phyloP scores from a whole-genome alignment of 2,113 vertebrate species.

The Tupaia chinensis region DNA sequence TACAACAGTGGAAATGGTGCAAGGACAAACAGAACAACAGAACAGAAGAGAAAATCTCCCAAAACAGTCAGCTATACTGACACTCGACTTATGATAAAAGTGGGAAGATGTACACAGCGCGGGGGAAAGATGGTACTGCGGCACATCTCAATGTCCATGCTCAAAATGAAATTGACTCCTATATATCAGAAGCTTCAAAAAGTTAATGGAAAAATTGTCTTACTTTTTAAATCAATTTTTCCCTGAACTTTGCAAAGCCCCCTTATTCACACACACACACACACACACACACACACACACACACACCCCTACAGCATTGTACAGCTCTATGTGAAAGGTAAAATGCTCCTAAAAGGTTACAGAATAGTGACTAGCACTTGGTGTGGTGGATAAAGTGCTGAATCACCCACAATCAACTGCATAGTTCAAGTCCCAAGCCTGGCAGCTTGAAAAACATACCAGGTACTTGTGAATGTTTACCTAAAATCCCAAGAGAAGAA shows the following conservation, averaged over 20 bases:
- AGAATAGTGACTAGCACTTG: background rate
- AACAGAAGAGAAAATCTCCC: background rate
- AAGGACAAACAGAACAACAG: background rate
- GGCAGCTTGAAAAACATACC: too few species aligned
- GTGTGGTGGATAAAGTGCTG: too few species aligned
- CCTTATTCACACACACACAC: too few species aligned
- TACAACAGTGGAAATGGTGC: background rate
- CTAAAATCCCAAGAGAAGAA: too few species aligned
- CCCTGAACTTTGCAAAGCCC: too few species aligned
- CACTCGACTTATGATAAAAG: background rate
- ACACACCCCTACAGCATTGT: background rate
- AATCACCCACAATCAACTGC: too few species aligned
- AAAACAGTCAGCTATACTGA: background rate
- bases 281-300: too few species aligned
- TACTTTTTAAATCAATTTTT: too few species aligned
- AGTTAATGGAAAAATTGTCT: too few species aligned
- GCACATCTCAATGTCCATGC: background rate
- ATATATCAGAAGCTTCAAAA: too few species aligned
- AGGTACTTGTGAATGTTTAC: too few species aligned
- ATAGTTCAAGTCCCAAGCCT: too few species aligned
- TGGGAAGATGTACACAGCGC: background rate
- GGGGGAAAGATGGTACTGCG: background rate
- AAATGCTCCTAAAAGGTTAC: background rate
- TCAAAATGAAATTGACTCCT: background rate
- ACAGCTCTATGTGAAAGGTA: background rate